Evolutionary conservation across 2,113 vertebrate species (phyloP).

Genomic region (Nicator chloris): DNA sequence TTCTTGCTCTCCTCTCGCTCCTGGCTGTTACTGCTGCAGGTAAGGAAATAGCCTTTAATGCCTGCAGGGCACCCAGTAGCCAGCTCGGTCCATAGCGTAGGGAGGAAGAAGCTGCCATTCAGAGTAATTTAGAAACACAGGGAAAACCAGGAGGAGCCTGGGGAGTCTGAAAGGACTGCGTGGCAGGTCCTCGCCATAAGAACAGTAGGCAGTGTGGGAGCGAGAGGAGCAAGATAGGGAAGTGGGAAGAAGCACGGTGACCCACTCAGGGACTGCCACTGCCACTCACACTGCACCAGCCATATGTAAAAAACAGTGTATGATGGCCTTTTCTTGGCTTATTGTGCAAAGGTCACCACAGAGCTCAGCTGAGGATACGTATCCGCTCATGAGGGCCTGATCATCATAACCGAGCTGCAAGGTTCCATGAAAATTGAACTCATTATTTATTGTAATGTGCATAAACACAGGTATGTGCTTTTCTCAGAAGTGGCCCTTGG

Average conservation of each 20-base stretch:
- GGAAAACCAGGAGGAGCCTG: not conserved
- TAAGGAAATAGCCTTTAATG: not conserved
- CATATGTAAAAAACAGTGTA: fast-evolving
- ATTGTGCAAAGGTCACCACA: not conserved
- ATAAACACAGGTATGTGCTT: fast-evolving
- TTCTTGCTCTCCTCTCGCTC: not conserved
- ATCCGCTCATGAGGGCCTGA: not conserved
- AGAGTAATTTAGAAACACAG: not conserved
- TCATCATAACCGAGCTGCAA: not conserved
- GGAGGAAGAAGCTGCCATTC: not conserved
- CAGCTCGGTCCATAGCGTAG: fast-evolving
- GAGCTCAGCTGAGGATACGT: not conserved
- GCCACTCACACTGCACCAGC: not conserved
- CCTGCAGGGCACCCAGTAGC: fast-evolving
- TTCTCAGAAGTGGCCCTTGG: not conserved
- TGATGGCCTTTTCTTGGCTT: not conserved
- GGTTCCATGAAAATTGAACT: not conserved
- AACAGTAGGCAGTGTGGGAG: not conserved
- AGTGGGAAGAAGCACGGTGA: not conserved
- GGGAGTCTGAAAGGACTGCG: not conserved
- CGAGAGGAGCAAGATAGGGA: not conserved
- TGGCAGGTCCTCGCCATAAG: not conserved
- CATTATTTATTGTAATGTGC: not conserved
- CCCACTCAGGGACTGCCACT: too few species aligned
- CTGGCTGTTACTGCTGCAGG: not conserved